A percentile compares a stretch with the other conserved stretches of the same genome.
Evolutionary conservation across 2,113 vertebrate species (phyloP).

Genomic region (Xyliphius kryptos): DNA sequence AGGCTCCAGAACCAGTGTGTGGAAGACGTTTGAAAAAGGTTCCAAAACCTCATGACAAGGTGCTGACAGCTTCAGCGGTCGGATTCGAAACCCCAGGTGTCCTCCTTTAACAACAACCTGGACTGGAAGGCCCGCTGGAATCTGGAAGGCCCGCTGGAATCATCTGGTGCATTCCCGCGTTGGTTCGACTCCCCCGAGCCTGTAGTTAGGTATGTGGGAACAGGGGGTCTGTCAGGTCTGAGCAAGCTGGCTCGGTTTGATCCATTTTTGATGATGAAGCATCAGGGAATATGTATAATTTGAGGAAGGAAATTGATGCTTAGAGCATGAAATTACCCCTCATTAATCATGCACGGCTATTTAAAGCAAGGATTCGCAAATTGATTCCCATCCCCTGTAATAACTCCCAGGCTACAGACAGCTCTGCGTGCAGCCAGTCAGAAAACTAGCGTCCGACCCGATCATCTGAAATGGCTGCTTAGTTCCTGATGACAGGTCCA

Average conservation of each 20-base stretch:
- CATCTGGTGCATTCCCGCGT: conserved; percentile 21
- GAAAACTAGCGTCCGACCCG: conserved; percentile 27
- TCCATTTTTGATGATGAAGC: conserved; percentile 52
- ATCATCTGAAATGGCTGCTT: conserved; percentile 4
- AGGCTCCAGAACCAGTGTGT: conserved; percentile 45
- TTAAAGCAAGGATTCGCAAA: conserved; percentile 52
- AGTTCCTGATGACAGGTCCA: conserved; percentile 5
- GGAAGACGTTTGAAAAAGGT: conserved; percentile 48
- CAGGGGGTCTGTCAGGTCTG: conserved; percentile 16
- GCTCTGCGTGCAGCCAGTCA: conserved; percentile 34
- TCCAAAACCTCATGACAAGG: conserved; percentile 43
- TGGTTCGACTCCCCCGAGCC: conserved; percentile 14
- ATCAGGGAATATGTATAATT: conserved; percentile 60
- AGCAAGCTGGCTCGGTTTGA: conserved; percentile 55
- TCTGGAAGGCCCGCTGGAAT: conserved; percentile 10
- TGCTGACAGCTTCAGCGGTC: conserved; percentile 36
- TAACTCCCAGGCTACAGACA: conserved; percentile 30
- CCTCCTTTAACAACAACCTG: conserved; percentile 24
- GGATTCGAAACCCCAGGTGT: conserved; percentile 4
- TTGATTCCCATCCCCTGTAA: conserved; percentile 64
- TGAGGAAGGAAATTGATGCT: conserved; percentile 62
- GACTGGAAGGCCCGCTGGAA: conserved; percentile 2
- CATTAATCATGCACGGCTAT: conserved; percentile 70
- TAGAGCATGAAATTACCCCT: conserved; percentile 68
- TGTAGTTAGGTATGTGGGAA: conserved; percentile 37